These are phyloP conservation scores for Cololabis saira DNA, from an alignment of 2,113 vertebrate genomes.

Conservation along the genomic window DNA sequence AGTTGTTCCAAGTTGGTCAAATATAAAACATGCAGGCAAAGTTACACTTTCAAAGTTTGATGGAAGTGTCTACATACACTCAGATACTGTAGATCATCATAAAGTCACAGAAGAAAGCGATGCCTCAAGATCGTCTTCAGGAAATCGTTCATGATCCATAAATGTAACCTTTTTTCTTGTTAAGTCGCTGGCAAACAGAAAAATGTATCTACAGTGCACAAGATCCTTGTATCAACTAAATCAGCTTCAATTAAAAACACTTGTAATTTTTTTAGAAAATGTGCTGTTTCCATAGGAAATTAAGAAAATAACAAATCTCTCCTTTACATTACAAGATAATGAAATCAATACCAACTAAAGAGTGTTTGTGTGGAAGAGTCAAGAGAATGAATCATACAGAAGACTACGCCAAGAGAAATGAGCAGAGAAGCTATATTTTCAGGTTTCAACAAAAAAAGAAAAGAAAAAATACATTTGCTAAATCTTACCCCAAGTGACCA, in stretches of 20 bases:
- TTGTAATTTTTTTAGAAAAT: conserved; percentile 35
- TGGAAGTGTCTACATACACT: conserved; percentile 71
- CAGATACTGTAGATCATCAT: conserved; percentile 58
- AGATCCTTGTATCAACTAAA: conserved; percentile 36
- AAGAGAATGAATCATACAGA: conserved; percentile 38
- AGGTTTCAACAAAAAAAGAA: conserved; percentile 54
- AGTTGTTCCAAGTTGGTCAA: conserved; percentile 81
- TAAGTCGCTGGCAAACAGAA: conserved; percentile 41
- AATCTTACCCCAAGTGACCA: conserved; percentile 53
- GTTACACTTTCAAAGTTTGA: conserved; percentile 76
- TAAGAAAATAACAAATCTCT: conserved; percentile 25
- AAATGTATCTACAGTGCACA: conserved; percentile 62
- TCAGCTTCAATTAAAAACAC: conserved; percentile 34
- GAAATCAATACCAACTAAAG: conserved; percentile 49
- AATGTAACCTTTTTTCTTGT: conserved; percentile 22
- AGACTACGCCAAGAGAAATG: conserved; percentile 48
- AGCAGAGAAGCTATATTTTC: conserved; percentile 57
- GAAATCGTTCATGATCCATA: conserved; percentile 17
- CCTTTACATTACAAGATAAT: conserved; percentile 35
- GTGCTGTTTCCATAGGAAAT: conserved; percentile 43
- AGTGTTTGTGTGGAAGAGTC: conserved; percentile 37
- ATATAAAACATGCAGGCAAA: conserved; percentile 80
- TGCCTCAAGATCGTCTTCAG: conserved; percentile 24
- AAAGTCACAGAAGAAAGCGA: background rate
- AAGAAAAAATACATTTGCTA: conserved; percentile 49